A percentile compares a stretch with the other conserved stretches of the same genome.
phyloP scores from a whole-genome alignment of 1,140 invertebrate genomes.

The Drosophila neocordata region DNA sequence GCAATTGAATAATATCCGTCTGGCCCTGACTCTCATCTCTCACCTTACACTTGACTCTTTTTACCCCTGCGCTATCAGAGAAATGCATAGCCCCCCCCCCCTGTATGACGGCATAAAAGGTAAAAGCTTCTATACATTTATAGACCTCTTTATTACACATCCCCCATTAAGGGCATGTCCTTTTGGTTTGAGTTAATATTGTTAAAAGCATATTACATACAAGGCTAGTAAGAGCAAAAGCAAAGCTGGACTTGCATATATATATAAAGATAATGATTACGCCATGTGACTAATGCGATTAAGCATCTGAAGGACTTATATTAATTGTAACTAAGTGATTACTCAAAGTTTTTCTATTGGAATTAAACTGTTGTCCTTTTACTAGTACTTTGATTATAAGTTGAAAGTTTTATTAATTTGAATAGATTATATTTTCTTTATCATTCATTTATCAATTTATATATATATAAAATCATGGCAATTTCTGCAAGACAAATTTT shows the following conservation, averaged over 20 bases:
- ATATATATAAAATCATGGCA: too few species aligned
- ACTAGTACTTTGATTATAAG: too few species aligned
- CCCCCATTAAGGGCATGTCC: conserved; percentile 32
- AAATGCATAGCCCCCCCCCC: neutral
- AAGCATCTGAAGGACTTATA: neutral
- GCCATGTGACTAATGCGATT: neutral
- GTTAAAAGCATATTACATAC: conserved; percentile 70
- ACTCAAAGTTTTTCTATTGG: too few species aligned
- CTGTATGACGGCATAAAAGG: conserved; percentile 1
- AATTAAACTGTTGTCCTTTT: too few species aligned
- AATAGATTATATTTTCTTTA: too few species aligned
- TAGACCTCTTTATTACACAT: neutral
- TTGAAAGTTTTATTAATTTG: too few species aligned
- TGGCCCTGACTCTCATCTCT: conserved; percentile 1
- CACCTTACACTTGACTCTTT: neutral
- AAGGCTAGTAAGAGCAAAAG: neutral
- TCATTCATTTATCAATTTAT: too few species aligned
- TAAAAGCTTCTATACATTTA: conserved; percentile 26
- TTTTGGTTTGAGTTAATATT: conserved; percentile 54
- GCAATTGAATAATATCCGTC: conserved; percentile 51
- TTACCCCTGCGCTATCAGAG: neutral
- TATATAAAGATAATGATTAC: neutral
- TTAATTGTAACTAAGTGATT: too few species aligned
- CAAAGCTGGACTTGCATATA: neutral
- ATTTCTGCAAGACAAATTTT: too few species aligned